These are phyloP conservation scores for Isoperla grammatica DNA, from an alignment of 2,888 invertebrate species.

Conservation along the genomic window DNA sequence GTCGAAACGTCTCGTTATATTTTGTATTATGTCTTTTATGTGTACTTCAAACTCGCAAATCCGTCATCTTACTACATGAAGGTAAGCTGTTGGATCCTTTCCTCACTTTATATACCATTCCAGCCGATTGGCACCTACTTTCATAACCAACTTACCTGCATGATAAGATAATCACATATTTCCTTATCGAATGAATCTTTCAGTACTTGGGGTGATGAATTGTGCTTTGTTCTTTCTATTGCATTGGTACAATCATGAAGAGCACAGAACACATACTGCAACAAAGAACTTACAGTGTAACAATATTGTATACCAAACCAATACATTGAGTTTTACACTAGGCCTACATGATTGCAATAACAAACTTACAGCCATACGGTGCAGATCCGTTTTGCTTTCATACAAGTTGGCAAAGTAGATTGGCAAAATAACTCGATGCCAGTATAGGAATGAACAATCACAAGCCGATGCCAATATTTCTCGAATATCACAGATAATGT, in stretches of 20 bases:
- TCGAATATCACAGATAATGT: constrained; percentile 56
- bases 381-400: constrained; percentile 58
- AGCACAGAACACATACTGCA: constrained; percentile 49
- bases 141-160: too few relatives aligned
- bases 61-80: too few relatives aligned
- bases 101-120: too few relatives aligned
- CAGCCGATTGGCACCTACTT: too few relatives aligned
- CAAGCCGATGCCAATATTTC: constrained; percentile 55
- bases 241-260: constrained; percentile 42
- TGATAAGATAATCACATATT: constrained; percentile 24
- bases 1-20: too few relatives aligned
- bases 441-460: constrained; percentile 72
- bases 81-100: too few relatives aligned
- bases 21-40: too few relatives aligned
- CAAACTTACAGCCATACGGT: constrained; percentile 52
- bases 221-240: constrained; percentile 28
- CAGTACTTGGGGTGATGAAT: constrained; percentile 19
- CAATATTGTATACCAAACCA: neutral
- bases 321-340: neutral
- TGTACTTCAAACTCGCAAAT: too few relatives aligned
- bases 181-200: constrained; percentile 27
- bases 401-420: constrained; percentile 70
- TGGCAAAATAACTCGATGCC: constrained; percentile 72
- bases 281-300: constrained; percentile 28
- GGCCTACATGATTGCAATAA: neutral